Evolutionary conservation across 2,113 vertebrate species (phyloP).

Genomic region (Heteronetta atricapilla): DNA sequence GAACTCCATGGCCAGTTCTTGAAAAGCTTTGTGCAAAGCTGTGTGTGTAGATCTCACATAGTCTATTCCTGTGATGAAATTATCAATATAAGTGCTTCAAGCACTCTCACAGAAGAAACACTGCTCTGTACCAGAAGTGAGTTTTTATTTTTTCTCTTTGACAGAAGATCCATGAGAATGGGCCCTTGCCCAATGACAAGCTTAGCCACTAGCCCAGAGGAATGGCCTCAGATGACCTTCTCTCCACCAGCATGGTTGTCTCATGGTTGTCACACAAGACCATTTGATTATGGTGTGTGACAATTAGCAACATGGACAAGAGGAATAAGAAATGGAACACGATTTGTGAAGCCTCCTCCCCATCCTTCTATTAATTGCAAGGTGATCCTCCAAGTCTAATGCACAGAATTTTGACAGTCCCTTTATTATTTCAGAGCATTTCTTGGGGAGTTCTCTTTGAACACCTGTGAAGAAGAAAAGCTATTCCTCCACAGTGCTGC

Average conservation of each 20-base stretch:
- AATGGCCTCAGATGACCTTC: not conserved
- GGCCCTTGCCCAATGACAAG: not conserved
- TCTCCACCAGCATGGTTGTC: fast-evolving
- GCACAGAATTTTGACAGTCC: not conserved
- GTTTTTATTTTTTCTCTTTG: not conserved
- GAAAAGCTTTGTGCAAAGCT: not conserved
- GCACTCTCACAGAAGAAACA: not conserved
- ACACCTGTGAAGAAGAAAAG: not conserved
- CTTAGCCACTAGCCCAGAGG: not conserved
- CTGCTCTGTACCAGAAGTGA: not conserved
- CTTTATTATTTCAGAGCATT: not conserved
- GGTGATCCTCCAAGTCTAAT: not conserved
- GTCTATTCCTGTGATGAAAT: not conserved
- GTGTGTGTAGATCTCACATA: not conserved
- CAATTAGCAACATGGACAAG: fast-evolving
- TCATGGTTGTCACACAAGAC: not conserved
- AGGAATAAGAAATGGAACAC: not conserved
- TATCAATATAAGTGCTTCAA: not conserved
- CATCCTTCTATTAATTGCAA: fast-evolving
- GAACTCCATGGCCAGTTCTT: not conserved
- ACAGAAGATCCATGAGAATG: not conserved
- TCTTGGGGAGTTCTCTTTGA: not conserved
- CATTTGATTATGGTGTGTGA: not conserved
- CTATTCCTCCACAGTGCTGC: not conserved
- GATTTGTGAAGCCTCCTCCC: not conserved